phyloP scores from a whole-genome alignment of 2,888 invertebrate species.

The Drosophila affinis region DNA sequence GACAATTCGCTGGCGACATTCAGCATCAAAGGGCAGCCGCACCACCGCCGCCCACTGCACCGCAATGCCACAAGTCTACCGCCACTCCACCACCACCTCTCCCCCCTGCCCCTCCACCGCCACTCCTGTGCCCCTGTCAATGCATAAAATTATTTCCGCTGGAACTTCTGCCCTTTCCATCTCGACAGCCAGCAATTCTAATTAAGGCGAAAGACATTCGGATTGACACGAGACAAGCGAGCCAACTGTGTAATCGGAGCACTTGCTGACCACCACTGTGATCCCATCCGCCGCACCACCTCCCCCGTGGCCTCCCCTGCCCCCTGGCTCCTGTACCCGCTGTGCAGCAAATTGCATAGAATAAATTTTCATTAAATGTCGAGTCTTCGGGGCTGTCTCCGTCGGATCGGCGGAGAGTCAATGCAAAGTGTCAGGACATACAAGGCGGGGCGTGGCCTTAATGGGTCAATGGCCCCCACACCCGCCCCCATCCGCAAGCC shows the following conservation, averaged over 20 bases:
- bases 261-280: slow-evolving; percentile 53
- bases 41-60: slow-evolving; percentile 38
- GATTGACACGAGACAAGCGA: slow-evolving; percentile 78
- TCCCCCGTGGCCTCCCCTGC: background rate
- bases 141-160: slow-evolving; percentile 78
- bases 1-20: slow-evolving; percentile 69
- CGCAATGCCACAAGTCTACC: background rate
- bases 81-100: background rate
- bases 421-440: slow-evolving; percentile 60
- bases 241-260: slow-evolving; percentile 66
- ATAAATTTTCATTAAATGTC: slow-evolving; percentile 81
- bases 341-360: slow-evolving; percentile 72
- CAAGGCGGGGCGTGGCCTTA: slow-evolving; percentile 48
- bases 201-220: slow-evolving; percentile 77
- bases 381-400: slow-evolving; percentile 33
- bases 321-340: background rate
- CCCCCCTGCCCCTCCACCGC: background rate
- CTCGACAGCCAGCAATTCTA: slow-evolving; percentile 61
- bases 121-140: slow-evolving; percentile 37
- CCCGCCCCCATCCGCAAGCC: background rate
- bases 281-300: slow-evolving; percentile 9
- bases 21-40: slow-evolving; percentile 75
- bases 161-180: slow-evolving; percentile 10
- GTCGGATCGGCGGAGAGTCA: slow-evolving; percentile 44
- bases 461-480: slow-evolving; percentile 35